These are phyloP conservation scores for Lithosia quadra DNA, from an alignment of 2,888 invertebrate species.

Conservation along the genomic window DNA sequence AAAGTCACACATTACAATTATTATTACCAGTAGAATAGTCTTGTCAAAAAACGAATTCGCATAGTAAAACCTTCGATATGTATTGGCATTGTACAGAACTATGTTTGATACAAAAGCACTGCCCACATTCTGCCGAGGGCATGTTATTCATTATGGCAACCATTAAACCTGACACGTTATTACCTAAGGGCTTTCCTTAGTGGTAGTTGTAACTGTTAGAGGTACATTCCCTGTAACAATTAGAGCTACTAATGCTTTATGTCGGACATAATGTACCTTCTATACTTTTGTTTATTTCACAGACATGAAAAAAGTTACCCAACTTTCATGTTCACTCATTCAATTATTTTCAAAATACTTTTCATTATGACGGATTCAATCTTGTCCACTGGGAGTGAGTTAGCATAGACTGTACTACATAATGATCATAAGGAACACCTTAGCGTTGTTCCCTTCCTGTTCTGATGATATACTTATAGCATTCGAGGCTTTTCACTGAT, in stretches of 20 bases:
- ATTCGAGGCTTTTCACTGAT: no score
- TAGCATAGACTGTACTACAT: no score
- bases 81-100: constrained; percentile 10
- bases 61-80: background rate
- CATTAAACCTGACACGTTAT: constrained; percentile 33
- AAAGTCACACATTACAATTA: background rate
- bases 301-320: background rate
- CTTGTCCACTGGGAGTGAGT: background rate
- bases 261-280: constrained; percentile 5
- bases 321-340: no score
- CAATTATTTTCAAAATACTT: no score
- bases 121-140: constrained; percentile 10
- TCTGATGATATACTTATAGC: no score
- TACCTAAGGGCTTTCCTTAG: constrained; percentile 25
- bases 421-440: no score
- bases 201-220: constrained; percentile 24
- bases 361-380: background rate
- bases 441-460: no score
- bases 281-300: background rate
- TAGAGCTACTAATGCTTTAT: constrained; percentile 25
- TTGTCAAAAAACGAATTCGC: background rate
- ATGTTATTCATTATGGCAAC: constrained; percentile 24
- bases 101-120: constrained; percentile 3
- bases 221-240: constrained; percentile 21
- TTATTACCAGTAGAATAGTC: background rate